phyloP scores from a whole-genome alignment of 2,113 vertebrate species.

The Tichodroma muraria region DNA sequence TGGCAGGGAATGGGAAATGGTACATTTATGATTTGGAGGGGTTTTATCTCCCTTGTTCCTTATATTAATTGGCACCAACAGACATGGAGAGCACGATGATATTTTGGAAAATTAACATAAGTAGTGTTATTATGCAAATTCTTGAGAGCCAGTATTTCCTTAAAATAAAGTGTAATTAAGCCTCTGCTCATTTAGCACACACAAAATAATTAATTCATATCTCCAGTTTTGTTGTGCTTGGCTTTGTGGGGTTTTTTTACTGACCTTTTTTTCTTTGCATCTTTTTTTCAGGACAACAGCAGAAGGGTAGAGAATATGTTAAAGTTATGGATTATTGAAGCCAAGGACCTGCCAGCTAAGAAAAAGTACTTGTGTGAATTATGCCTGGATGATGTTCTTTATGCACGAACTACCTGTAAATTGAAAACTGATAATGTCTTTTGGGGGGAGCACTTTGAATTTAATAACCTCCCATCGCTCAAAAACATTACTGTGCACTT shows the following conservation, averaged over 20 bases:
- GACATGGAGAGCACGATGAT: slow-evolving; percentile 11
- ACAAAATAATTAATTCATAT: slow-evolving; percentile 43
- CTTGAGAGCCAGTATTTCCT: slow-evolving; percentile 49
- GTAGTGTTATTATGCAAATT: slow-evolving; percentile 63
- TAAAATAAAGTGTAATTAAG: slow-evolving; percentile 65
- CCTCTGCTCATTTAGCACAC: slow-evolving; percentile 37
- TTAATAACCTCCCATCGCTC: slow-evolving; percentile 90
- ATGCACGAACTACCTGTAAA: slow-evolving; percentile 98
- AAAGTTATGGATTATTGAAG: slow-evolving; percentile 96
- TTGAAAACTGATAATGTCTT: slow-evolving; percentile 98
- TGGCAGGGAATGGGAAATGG: not conserved
- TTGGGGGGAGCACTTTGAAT: slow-evolving; percentile 99
- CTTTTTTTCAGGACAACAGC: slow-evolving; percentile 87
- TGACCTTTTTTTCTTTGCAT: slow-evolving; percentile 17
- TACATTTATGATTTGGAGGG: not conserved
- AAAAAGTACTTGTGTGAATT: slow-evolving; percentile 97
- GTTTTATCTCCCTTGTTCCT: slow-evolving; percentile 28
- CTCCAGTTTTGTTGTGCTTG: not conserved
- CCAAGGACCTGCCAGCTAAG: slow-evolving; percentile 96
- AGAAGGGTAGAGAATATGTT: slow-evolving; percentile 92
- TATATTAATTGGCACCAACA: slow-evolving; percentile 48
- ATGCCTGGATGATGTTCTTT: slow-evolving; percentile 91
- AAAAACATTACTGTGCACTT: slow-evolving; percentile 89
- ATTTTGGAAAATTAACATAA: slow-evolving; percentile 59
- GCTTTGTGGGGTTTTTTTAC: not conserved